phyloP scores from a whole-genome alignment of 2,888 invertebrate genomes.

The Drosophila neotestacea region DNA sequence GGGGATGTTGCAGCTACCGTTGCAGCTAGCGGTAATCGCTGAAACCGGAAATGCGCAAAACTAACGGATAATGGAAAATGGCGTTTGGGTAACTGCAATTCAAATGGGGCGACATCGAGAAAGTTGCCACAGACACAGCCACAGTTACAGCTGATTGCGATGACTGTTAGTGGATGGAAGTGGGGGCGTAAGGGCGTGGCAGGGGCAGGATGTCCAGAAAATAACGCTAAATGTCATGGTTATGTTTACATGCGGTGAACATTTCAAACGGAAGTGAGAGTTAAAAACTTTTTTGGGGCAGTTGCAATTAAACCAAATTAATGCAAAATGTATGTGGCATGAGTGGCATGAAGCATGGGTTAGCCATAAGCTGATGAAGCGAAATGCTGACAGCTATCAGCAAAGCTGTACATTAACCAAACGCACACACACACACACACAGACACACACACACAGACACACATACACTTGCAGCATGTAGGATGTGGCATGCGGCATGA shows the following conservation, averaged over 20 bases:
- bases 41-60: slow-evolving; percentile 77
- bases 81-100: slow-evolving; percentile 47
- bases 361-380: slow-evolving; percentile 28
- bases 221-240: slow-evolving; percentile 83
- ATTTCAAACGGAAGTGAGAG: slow-evolving; percentile 70
- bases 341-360: slow-evolving; percentile 25
- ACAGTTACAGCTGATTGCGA: slow-evolving; percentile 19
- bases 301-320: slow-evolving; percentile 70
- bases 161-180: not conserved
- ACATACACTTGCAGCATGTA: slow-evolving; percentile 14
- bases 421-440: too few relatives aligned
- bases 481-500: slow-evolving; percentile 25
- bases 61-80: slow-evolving; percentile 80
- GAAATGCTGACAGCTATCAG: slow-evolving; percentile 61
- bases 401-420: slow-evolving; percentile 68
- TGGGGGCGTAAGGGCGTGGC: not conserved
- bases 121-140: slow-evolving; percentile 22
- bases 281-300: slow-evolving; percentile 58
- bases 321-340: slow-evolving; percentile 49
- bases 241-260: slow-evolving; percentile 83
- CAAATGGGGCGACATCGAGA: slow-evolving; percentile 40
- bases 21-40: slow-evolving; percentile 55
- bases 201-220: slow-evolving; percentile 31
- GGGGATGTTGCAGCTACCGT: slow-evolving; percentile 16
- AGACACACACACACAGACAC: too few relatives aligned